These are phyloP conservation scores for Malaclemys terrapin DNA, from an alignment of 2,113 vertebrate genomes.

Conservation along the genomic window DNA sequence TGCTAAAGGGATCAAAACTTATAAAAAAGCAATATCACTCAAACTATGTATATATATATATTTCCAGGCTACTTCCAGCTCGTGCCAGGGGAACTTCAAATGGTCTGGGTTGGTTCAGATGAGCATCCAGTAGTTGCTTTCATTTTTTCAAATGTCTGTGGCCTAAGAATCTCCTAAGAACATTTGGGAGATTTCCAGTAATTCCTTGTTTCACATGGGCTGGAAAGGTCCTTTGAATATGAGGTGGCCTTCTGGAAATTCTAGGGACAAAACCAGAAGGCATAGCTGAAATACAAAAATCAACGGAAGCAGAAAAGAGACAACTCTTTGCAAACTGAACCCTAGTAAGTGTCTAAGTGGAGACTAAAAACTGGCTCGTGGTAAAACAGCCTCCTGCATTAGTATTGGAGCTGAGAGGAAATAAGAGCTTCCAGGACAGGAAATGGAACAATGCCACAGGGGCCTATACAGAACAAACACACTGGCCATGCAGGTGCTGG, in stretches of 20 bases:
- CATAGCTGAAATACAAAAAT: background rate
- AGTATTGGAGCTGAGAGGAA: conserved; percentile 7
- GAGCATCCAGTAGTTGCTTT: background rate
- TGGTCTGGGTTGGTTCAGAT: background rate
- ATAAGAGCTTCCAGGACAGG: conserved; percentile 20
- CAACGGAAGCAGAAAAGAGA: conserved; percentile 6
- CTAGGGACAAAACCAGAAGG: background rate
- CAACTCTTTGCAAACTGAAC: background rate
- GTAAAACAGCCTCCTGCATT: conserved; percentile 5
- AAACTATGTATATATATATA: too few relatives aligned
- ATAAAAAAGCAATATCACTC: too few relatives aligned
- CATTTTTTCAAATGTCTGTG: background rate
- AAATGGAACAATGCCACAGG: conserved; percentile 35
- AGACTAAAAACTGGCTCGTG: conserved; percentile 13
- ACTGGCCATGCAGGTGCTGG: background rate
- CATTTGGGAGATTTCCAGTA: background rate
- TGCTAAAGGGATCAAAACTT: background rate
- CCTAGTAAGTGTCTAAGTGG: background rate
- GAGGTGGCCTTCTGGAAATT: background rate
- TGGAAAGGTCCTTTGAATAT: background rate
- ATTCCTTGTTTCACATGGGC: background rate
- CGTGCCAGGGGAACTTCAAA: background rate
- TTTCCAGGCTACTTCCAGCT: background rate
- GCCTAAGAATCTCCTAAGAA: background rate
- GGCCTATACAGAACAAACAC: background rate